Evolutionary conservation across 2,797 vertebrate species (phyloP).

Genomic region (Helarctos malayanus): DNA sequence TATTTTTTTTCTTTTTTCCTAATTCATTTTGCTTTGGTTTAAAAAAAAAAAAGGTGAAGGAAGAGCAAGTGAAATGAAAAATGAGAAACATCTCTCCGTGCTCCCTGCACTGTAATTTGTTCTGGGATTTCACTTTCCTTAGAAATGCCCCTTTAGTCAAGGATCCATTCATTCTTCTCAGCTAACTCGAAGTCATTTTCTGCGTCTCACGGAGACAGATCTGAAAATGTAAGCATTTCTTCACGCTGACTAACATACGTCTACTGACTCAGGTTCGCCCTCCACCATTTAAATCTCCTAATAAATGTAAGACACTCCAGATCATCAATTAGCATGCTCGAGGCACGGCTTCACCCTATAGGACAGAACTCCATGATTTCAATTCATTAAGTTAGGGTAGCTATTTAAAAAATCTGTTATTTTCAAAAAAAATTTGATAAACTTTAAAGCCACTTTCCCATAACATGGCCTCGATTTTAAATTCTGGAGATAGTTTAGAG

Average conservation of each 20-base stretch:
- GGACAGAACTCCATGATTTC: not conserved
- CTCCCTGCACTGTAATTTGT: constrained; percentile 23
- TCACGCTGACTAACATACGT: not conserved
- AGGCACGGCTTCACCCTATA: not conserved
- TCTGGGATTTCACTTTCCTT: constrained; percentile 42
- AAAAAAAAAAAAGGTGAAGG: not conserved
- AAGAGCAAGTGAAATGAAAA: constrained; percentile 44
- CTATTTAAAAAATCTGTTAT: not conserved
- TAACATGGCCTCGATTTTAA: not conserved
- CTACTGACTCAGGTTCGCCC: not conserved
- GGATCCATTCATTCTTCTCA: constrained; percentile 30
- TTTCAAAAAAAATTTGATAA: not conserved
- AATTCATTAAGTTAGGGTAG: not conserved
- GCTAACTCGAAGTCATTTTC: constrained; percentile 5
- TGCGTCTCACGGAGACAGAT: constrained; percentile 36
- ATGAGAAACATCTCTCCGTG: not conserved
- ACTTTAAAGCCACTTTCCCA: not conserved
- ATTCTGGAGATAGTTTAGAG: not conserved
- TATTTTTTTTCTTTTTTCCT: not conserved
- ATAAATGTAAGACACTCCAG: not conserved
- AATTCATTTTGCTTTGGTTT: constrained; percentile 31
- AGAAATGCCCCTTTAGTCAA: constrained; percentile 18
- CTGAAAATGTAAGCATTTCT: constrained; percentile 19
- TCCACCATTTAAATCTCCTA: not conserved
- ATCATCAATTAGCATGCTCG: not conserved